Evolutionary conservation across 1,140 invertebrate genomes (phyloP).

Genomic region (Rhopalosiphum padi): DNA sequence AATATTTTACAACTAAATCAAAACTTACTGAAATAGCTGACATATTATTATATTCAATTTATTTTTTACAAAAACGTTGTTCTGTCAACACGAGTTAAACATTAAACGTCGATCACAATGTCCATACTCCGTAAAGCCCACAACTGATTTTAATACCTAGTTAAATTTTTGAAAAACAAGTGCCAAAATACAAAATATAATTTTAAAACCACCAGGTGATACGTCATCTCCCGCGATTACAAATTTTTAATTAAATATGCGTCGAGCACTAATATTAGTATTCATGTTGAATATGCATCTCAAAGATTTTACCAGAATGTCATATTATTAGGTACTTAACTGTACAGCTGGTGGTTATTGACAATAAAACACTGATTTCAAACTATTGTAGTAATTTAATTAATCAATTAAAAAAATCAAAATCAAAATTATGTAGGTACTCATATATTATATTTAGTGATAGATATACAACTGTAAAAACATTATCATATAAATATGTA

Average conservation of each 20-base stretch:
- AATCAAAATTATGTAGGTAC: conserved; percentile 15
- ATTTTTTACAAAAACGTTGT: neutral
- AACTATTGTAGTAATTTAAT: conserved; percentile 1
- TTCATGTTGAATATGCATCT: neutral
- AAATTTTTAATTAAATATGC: neutral
- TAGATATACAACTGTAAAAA: neutral
- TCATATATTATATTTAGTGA: neutral
- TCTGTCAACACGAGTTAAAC: neutral
- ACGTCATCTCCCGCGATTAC: neutral
- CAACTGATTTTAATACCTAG: neutral
- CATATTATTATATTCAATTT: neutral
- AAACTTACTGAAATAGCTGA: neutral
- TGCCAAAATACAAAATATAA: conserved; percentile 4
- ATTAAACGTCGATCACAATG: neutral
- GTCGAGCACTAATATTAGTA: neutral
- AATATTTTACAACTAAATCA: conserved; percentile 19
- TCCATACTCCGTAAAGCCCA: neutral
- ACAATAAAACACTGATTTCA: neutral
- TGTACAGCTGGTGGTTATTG: neutral
- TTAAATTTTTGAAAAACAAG: neutral
- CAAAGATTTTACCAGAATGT: neutral
- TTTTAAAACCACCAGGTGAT: neutral
- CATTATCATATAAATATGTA: neutral
- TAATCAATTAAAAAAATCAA: neutral
- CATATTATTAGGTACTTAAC: neutral